Base-by-base conservation (phyloP, 1,140 invertebrate species). In the Babylonia areolata region DNA sequence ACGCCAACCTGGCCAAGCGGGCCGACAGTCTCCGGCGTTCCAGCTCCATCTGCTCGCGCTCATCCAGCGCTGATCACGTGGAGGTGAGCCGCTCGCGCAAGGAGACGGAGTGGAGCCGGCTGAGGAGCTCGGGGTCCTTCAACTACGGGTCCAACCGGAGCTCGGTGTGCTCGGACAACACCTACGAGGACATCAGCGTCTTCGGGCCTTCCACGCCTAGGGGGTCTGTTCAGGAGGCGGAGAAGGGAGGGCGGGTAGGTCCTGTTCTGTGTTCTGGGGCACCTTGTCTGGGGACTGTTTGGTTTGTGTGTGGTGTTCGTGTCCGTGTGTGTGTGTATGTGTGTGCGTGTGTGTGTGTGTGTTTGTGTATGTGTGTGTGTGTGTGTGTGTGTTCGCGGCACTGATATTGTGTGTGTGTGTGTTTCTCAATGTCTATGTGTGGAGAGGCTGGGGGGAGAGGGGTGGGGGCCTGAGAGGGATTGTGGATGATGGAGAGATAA, bases 21-120 rank as follows among this genome's bases (percentile, higher is more conserved):
- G 90, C 91, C 0, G 92, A 93, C 87, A 93, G 91, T 85, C 86
- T 93, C 40, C 87, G 91, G 23, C 88, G 92, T 51, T 90, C 92
- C 28, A 88, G 89, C 69, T 91, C 92, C 17, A 85, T 87, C 54
- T 86, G 88, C 75, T 89, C 90, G 0, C 91, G 90, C 20, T 84
- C 87, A 0, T 87, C 90, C 58, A 46, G 79, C 15, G 83, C 85
- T 1, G 91, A 93, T 81, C 92, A 93, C 81, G 88, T 90, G 85
- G 91, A 93, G 28, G 91, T 93, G 91, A 88, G 39, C 35, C 86
- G 88, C 15, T 77, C 80, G 20, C 87, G 88, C 37, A 88, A 86
- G 37, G 91, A 90, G 78, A 93, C 92, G 9, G 91, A 93, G 80
- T 93, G 92, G 92, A 91, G 90, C 81, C 85, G 89, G 69, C 86